These are phyloP conservation scores for Patella ulyssiponensis DNA, from an alignment of 2,888 invertebrate species.

Conservation along the genomic window DNA sequence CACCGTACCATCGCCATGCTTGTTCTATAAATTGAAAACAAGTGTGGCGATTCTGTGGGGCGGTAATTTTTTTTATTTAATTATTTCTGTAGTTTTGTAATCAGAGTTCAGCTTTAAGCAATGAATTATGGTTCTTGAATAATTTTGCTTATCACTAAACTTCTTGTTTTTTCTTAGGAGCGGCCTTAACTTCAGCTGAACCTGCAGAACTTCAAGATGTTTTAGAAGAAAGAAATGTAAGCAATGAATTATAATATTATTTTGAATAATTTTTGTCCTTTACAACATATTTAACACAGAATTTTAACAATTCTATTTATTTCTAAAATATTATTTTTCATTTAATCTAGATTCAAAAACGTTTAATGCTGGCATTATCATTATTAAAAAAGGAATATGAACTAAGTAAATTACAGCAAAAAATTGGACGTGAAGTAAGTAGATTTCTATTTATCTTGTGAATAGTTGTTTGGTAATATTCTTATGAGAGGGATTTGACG, in stretches of 20 bases:
- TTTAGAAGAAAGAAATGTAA: conserved; percentile 93
- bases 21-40: too few relatives aligned
- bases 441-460: neutral
- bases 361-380: conserved; percentile 89
- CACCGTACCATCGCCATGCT: too few relatives aligned
- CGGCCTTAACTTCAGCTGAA: conserved; percentile 90
- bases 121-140: too few relatives aligned
- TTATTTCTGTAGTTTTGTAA: too few relatives aligned
- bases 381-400: conserved; percentile 97
- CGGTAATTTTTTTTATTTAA: too few relatives aligned
- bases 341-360: conserved; percentile 86
- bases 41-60: too few relatives aligned
- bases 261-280: too few relatives aligned
- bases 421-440: conserved; percentile 82
- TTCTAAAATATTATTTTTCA: neutral
- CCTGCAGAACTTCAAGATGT: conserved; percentile 91
- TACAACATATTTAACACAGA: too few relatives aligned
- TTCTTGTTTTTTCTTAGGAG: conserved; percentile 71
- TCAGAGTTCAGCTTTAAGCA: too few relatives aligned
- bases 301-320: neutral
- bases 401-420: conserved; percentile 94
- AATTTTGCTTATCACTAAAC: too few relatives aligned
- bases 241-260: conserved; percentile 61
- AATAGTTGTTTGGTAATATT: neutral
- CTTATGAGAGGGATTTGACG: too few relatives aligned